phyloP scores from a whole-genome alignment of 2,888 invertebrate species.

The Torymus auratus region DNA sequence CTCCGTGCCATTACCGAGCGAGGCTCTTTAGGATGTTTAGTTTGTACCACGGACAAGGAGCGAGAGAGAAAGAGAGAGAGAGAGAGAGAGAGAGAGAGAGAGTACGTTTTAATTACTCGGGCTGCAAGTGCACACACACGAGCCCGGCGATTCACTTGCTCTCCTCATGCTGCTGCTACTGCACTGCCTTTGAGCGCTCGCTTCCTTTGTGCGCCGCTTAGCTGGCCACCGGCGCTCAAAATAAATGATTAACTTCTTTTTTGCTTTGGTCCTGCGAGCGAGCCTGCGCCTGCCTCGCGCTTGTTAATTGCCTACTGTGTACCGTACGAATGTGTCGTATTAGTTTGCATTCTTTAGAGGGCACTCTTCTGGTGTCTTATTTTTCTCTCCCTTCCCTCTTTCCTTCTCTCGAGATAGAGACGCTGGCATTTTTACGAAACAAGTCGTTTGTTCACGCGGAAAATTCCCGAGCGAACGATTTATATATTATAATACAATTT shows the following conservation, averaged over 20 bases:
- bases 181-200: neutral
- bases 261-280: neutral
- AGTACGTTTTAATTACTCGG: conserved; percentile 34
- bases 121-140: neutral
- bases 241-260: conserved; percentile 29
- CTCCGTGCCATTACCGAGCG: too few relatives aligned
- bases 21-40: conserved; percentile 33
- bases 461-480: too few relatives aligned
- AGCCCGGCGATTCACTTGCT: conserved; percentile 15
- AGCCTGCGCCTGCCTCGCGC: neutral
- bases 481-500: too few relatives aligned
- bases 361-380: neutral
- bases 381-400: neutral
- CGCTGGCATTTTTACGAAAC: neutral
- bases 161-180: neutral
- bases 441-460: too few relatives aligned
- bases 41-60: neutral
- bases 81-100: neutral
- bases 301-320: conserved; percentile 10
- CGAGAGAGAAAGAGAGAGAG: neutral
- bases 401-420: neutral
- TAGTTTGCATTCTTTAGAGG: neutral
- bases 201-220: conserved; percentile 16
- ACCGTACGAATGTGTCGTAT: conserved; percentile 13
- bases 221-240: conserved; percentile 10